A percentile compares a stretch with the other conserved stretches of the same genome.
phyloP scores from a whole-genome alignment of 2,888 invertebrate species.

The Graphium colonna region DNA sequence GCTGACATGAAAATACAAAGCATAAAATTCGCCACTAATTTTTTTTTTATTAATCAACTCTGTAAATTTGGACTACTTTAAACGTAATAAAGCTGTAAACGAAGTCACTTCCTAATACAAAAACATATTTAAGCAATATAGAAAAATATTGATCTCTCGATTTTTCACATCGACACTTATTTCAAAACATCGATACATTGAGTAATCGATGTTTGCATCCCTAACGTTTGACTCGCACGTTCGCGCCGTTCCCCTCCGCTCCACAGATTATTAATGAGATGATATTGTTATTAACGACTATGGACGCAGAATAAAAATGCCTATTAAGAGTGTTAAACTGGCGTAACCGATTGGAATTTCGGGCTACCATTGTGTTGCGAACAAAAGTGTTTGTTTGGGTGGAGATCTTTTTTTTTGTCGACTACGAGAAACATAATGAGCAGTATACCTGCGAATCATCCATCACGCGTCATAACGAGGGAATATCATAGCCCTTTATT shows the following conservation, averaged over 20 bases:
- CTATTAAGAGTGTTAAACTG: constrained; percentile 75
- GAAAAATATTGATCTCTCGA: no score
- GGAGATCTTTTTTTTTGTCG: constrained; percentile 57
- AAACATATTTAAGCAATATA: no score
- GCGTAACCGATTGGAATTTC: constrained; percentile 73
- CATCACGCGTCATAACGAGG: constrained; percentile 71
- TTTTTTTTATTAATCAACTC: no score
- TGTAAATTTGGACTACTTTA: no score
- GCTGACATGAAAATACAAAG: no score
- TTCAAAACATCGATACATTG: no score
- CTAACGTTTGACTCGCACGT: no score
- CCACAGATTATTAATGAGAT: constrained; percentile 70
- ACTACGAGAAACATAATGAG: constrained; percentile 49
- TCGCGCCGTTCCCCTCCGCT: constrained; percentile 59
- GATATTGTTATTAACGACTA: constrained; percentile 68
- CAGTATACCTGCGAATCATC: constrained; percentile 70
- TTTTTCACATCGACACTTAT: no score
- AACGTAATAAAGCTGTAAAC: no score
- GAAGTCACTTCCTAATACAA: no score
- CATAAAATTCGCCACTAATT: no score
- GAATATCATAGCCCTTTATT: constrained; percentile 59
- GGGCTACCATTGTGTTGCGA: constrained; percentile 57
- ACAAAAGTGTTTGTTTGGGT: constrained; percentile 74
- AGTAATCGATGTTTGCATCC: no score
- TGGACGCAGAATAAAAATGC: constrained; percentile 62